These are phyloP conservation scores for Phocoena phocoena DNA, from an alignment of 2,113 vertebrate species.

Conservation along the genomic window DNA sequence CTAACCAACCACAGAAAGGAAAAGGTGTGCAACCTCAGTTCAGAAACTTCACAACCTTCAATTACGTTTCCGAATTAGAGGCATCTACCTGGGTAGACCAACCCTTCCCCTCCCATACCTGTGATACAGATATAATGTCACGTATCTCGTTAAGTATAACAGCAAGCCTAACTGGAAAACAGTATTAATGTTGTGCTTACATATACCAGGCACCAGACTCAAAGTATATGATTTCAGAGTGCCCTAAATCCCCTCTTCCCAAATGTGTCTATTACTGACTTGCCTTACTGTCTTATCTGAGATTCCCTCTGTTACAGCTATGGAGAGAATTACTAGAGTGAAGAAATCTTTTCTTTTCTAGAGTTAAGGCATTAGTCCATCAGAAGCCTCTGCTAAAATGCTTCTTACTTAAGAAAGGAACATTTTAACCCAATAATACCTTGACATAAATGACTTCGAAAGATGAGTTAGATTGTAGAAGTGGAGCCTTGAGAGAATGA, in stretches of 20 bases:
- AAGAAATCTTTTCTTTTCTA: background rate
- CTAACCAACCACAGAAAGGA: background rate
- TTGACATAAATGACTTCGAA: background rate
- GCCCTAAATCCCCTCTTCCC: background rate
- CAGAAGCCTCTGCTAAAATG: background rate
- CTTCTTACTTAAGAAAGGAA: background rate
- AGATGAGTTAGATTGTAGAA: background rate
- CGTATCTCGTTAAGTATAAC: background rate
- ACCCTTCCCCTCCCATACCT: background rate
- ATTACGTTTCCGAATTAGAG: slow-evolving; percentile 3
- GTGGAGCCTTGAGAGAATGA: background rate
- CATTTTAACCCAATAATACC: background rate
- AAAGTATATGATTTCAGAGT: background rate
- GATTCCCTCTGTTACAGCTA: background rate
- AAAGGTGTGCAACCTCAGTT: background rate
- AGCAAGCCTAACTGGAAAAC: background rate
- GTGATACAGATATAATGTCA: background rate
- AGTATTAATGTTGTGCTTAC: background rate
- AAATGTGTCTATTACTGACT: background rate
- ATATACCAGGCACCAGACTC: background rate
- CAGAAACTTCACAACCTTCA: background rate
- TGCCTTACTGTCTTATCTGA: background rate
- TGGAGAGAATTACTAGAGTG: background rate
- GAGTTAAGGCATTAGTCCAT: background rate
- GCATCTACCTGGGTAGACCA: background rate